Conservation (phyloP, 35 echinoderm and acorn worm species). For the Heliocidaris erythrogramma region DNA sequence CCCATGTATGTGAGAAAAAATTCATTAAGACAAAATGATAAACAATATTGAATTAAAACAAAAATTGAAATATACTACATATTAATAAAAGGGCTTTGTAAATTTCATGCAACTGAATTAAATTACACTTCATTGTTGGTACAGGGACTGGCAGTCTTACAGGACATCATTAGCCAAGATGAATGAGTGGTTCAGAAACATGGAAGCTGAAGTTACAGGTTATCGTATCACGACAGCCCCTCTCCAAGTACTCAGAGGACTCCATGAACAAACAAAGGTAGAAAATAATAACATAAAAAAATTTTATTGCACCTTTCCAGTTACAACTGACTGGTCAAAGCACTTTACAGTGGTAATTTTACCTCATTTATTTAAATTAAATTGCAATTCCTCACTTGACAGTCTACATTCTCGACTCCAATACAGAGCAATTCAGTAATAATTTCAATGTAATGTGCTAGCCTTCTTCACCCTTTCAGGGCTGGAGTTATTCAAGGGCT, state of each 20-base stretch:
- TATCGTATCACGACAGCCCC: conserved; percentile 74
- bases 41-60: too few species aligned
- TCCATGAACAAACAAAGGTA: conserved; percentile 85
- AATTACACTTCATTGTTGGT: neutral
- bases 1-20: too few species aligned
- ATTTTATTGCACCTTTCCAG: neutral
- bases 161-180: conserved; percentile 77
- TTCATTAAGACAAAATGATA: too few species aligned
- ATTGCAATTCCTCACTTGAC: too few species aligned
- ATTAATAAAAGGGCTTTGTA: too few species aligned
- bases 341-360: neutral
- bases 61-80: too few species aligned
- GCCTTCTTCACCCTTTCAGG: too few species aligned
- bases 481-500: too few species aligned
- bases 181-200: conserved; percentile 75
- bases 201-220: conserved; percentile 66
- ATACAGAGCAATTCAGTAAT: too few species aligned
- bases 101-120: neutral
- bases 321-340: neutral
- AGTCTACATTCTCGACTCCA: too few species aligned
- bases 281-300: neutral
- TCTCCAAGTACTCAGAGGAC: conserved; percentile 78
- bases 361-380: too few species aligned
- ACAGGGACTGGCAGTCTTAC: conserved; percentile 88
- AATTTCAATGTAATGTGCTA: too few species aligned